A percentile compares a stretch with the other conserved stretches of the same genome.
These are phyloP conservation scores for Drosophila pseudoobscura DNA, from an alignment of 1,140 invertebrate genomes.

Conservation along the genomic window DNA sequence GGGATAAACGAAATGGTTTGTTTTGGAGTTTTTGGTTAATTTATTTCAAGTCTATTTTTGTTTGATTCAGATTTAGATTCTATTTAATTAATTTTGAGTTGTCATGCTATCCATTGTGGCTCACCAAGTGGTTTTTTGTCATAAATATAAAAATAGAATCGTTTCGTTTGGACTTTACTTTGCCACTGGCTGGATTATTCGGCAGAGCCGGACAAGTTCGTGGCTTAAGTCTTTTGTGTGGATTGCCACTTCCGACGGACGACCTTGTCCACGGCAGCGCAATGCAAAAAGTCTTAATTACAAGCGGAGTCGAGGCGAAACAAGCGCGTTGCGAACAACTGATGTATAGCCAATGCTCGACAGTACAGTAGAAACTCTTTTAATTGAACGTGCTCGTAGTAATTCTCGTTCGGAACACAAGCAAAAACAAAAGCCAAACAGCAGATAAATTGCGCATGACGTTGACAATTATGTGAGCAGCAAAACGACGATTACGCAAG, in stretches of 20 bases:
- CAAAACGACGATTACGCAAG: conserved; percentile 22
- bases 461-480: conserved; percentile 47
- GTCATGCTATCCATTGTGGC: conserved; percentile 19
- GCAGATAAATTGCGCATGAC: conserved; percentile 61
- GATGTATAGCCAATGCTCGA: conserved; percentile 23
- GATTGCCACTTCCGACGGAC: conserved; percentile 57
- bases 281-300: conserved; percentile 57
- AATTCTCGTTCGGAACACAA: conserved; percentile 35
- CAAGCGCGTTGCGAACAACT: conserved; percentile 54
- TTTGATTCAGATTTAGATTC: too few species aligned
- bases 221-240: conserved; percentile 41
- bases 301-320: conserved; percentile 44
- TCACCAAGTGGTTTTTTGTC: not conserved
- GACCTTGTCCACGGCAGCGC: conserved; percentile 45
- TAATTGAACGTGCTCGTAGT: conserved; percentile 44
- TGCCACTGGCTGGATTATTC: not conserved
- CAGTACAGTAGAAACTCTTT: conserved; percentile 23
- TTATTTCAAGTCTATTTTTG: too few species aligned
- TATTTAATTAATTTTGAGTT: conserved; percentile 7
- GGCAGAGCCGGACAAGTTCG: conserved; percentile 34
- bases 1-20: too few species aligned
- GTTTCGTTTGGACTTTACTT: conserved; percentile 1
- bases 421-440: conserved; percentile 42
- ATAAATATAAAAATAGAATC: conserved; percentile 46
- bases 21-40: too few species aligned